phyloP scores from a whole-genome alignment of 2,888 invertebrate species.

The Synergus gifuensis region DNA sequence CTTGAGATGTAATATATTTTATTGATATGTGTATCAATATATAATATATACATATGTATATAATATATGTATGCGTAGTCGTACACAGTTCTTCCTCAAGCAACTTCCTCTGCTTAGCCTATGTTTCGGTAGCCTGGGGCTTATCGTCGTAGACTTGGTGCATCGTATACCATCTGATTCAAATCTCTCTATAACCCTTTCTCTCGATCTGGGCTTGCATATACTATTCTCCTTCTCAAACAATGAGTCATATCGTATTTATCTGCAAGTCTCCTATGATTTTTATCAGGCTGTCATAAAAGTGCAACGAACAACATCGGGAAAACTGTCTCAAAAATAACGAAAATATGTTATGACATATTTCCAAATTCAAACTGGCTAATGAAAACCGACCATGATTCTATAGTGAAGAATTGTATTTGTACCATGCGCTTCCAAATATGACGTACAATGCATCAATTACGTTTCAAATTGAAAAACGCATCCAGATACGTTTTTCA shows the following conservation, averaged over 20 bases:
- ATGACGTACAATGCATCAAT: too few species aligned
- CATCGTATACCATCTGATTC: conserved; percentile 51
- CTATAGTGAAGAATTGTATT: too few species aligned
- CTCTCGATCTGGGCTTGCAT: not conserved
- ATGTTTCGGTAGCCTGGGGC: conserved; percentile 61
- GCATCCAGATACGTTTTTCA: too few species aligned
- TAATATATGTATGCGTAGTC: conserved; percentile 49
- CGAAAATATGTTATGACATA: not conserved
- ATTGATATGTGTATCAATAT: not conserved
- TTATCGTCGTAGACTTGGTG: conserved; percentile 59
- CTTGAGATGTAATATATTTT: conserved; percentile 63
- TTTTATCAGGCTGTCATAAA: not conserved
- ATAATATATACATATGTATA: not conserved
- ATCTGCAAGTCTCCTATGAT: not conserved
- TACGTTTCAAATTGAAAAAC: too few species aligned
- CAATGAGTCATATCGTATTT: not conserved
- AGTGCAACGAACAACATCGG: not conserved
- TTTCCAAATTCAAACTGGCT: not conserved
- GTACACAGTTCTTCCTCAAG: conserved; percentile 57
- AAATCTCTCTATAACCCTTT: conserved; percentile 28
- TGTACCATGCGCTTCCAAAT: too few species aligned
- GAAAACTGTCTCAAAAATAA: not conserved
- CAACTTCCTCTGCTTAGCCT: conserved; percentile 64
- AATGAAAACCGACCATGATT: conserved; percentile 8
- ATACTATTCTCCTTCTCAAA: not conserved